Conservation (phyloP, 1,140 invertebrate genomes). For the Cotesia typhae region DNA sequence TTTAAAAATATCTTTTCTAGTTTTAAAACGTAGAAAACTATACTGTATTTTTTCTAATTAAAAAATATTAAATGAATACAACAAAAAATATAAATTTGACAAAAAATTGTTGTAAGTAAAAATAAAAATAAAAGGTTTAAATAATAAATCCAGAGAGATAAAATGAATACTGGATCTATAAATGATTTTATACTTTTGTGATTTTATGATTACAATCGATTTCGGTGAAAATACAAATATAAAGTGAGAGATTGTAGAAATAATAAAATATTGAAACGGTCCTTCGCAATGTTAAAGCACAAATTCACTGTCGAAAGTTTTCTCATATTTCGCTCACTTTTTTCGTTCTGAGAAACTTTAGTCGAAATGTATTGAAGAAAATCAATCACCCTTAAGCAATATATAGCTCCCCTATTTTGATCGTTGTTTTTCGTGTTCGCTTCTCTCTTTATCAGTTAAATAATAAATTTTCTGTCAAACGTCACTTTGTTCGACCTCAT, state of each 20-base stretch:
- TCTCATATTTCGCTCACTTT: conserved; percentile 59
- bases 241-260: conserved; percentile 1
- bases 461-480: conserved; percentile 33
- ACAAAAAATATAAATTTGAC: too few relatives aligned
- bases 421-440: conserved; percentile 32
- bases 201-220: background rate
- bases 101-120: too few relatives aligned
- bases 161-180: too few relatives aligned
- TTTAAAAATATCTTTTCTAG: too few relatives aligned
- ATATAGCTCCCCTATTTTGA: conserved; percentile 34
- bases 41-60: too few relatives aligned
- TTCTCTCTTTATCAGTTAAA: conserved; percentile 27
- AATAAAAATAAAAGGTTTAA: too few relatives aligned
- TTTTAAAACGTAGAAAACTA: too few relatives aligned
- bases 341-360: conserved; percentile 38
- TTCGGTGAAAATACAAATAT: background rate
- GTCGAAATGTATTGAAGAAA: conserved; percentile 56
- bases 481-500: background rate
- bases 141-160: too few relatives aligned
- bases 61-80: too few relatives aligned
- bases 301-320: conserved; percentile 58
- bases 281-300: conserved; percentile 54
- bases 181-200: too few relatives aligned
- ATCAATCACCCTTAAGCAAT: conserved; percentile 56
- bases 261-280: conserved; percentile 42